Percentiles rank a stretch among this genome's conserved stretches.
These are phyloP conservation scores for Danio tinwini DNA, from an alignment of 2,797 vertebrate species.

Conservation along the genomic window DNA sequence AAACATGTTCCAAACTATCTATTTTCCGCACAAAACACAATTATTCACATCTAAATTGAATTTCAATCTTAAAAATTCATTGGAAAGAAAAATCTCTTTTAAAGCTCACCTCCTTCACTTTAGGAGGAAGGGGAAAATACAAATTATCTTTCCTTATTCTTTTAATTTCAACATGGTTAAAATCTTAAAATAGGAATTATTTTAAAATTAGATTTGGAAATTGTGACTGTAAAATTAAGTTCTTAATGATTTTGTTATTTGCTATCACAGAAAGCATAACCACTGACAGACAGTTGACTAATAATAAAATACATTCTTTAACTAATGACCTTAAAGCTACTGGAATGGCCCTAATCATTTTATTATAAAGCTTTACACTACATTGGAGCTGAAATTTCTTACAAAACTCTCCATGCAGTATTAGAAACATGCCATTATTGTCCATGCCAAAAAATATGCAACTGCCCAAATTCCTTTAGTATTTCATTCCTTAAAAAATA, in stretches of 20 bases:
- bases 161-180: constrained; percentile 1
- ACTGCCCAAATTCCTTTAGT: constrained; percentile 14
- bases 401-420: neutral
- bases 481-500: constrained; percentile 31
- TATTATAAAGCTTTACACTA: neutral
- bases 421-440: neutral
- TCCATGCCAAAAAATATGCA: neutral
- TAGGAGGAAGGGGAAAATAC: neutral
- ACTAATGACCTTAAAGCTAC: neutral
- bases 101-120: constrained; percentile 1
- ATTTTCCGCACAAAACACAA: neutral
- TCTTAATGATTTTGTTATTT: neutral
- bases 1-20: neutral
- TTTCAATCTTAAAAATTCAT: neutral
- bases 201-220: neutral
- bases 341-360: neutral
- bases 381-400: neutral
- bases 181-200: neutral
- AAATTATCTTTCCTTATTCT: too few relatives aligned
- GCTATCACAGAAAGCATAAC: neutral
- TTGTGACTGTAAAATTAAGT: neutral
- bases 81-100: constrained; percentile 13
- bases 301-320: neutral
- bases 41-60: constrained; percentile 1
- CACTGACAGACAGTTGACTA: neutral